These are phyloP conservation scores for Amphiprion percula DNA, from an alignment of 2,113 vertebrate genomes.

Conservation along the genomic window DNA sequence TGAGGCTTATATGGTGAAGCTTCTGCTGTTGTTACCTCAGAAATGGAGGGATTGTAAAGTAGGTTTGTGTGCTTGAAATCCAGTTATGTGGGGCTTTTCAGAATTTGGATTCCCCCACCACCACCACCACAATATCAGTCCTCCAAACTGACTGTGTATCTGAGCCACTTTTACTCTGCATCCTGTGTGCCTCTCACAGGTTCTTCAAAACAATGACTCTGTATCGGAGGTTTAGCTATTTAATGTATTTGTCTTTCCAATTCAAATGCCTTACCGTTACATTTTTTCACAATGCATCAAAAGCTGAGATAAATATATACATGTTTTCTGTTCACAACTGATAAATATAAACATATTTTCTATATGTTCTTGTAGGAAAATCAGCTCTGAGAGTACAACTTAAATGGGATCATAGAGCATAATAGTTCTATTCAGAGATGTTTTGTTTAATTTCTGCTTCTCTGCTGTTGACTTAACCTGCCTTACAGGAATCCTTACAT, in stretches of 20 bases:
- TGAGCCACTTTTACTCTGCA: not conserved
- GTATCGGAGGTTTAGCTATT: not conserved
- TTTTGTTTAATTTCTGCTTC: not conserved
- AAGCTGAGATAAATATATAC: not conserved
- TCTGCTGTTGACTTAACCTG: too few relatives aligned
- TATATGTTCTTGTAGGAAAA: not conserved
- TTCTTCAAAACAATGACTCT: conserved; percentile 27
- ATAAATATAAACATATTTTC: conserved; percentile 5
- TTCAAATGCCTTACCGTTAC: not conserved
- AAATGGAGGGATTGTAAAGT: conserved; percentile 8
- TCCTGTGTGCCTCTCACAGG: conserved; percentile 4
- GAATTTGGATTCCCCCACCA: not conserved
- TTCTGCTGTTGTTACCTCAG: not conserved
- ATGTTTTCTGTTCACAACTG: conserved; percentile 4
- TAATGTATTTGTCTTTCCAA: not conserved
- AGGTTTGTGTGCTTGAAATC: conserved; percentile 10
- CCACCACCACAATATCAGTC: not conserved
- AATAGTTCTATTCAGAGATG: not conserved
- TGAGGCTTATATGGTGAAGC: not conserved
- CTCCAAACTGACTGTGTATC: not conserved
- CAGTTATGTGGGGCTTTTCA: conserved; percentile 10
- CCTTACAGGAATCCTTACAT: not conserved
- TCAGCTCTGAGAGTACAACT: not conserved
- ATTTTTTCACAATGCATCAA: conserved; percentile 10
- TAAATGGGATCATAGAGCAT: not conserved